Evolutionary conservation across 2,797 vertebrate species (phyloP), one percentile per base, ranked within the genome.

Genomic region (Remorina albescens): DNA sequence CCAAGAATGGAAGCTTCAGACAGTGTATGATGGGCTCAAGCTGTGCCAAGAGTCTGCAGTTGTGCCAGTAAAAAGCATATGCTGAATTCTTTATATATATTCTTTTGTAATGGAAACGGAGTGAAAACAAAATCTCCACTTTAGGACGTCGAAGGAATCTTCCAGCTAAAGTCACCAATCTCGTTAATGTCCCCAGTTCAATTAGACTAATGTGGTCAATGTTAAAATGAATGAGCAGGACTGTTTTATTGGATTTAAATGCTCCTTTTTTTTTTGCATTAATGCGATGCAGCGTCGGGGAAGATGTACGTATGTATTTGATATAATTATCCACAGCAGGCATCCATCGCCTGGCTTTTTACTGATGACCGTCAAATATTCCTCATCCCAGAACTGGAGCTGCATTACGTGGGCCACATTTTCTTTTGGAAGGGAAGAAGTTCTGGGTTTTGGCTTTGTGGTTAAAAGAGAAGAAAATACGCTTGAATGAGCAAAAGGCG

Each of bases 1-100:
- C 68, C 67, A 67, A 67, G 76, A 84, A 55, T 23, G 30, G 62
- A 37, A 44, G 56, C 67, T 44, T 50, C 42, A 57, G 74, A 77
- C 58, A n/a, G 37, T 28, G 69, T 51, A 53, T 67, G 72, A 83
- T 75, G 70, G 70, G 42, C 61, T 78, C 46, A 28, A 41, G 37
- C 57, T 53, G 59, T 42, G 78, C 85, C 71, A 56, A 51, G 41
- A 58, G 44, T 61, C 26, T 67, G 75, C 54, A 46, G 73, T 16
- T 49, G 23, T 55, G 46, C 68, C 6, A 18, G 41, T 26, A 16
- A 62, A 63, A 26, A 76, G 42, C 26, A 8, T 39, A 51, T 41
- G 32, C 62, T 42, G 21, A 6, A 37, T 9, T 21, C 15, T 42
- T 42, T 8, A 36, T 42, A 13, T 34, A 8, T 23, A 41, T 25